Evolutionary conservation across 1,140 invertebrate genomes (phyloP).

Genomic region (Bombus confusus): DNA sequence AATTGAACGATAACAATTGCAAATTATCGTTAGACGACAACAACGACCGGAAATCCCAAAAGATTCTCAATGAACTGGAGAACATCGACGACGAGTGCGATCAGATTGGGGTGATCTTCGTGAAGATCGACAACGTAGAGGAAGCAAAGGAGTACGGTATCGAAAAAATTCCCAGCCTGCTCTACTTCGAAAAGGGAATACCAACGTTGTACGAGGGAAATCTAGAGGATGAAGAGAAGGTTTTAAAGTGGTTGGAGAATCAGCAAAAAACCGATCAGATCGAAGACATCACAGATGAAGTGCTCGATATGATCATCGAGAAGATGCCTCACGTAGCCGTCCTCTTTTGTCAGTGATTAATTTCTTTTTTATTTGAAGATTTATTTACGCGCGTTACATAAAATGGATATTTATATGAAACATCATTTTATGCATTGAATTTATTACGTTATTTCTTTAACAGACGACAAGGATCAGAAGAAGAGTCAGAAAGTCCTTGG

Average conservation of each 20-base stretch:
- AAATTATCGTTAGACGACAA: slow-evolving; percentile 89
- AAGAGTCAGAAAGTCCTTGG: slow-evolving; percentile 93
- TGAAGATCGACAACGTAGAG: slow-evolving; percentile 95
- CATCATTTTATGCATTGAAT: neutral
- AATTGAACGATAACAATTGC: neutral
- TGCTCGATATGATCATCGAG: slow-evolving; percentile 95
- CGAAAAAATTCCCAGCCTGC: slow-evolving; percentile 91
- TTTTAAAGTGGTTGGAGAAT: slow-evolving; percentile 93
- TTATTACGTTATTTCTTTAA: neutral
- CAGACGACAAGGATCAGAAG: slow-evolving; percentile 95
- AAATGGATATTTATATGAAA: neutral
- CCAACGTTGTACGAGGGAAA: slow-evolving; percentile 94
- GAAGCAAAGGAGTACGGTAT: slow-evolving; percentile 96
- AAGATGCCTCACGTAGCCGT: slow-evolving; percentile 95
- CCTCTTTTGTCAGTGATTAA: slow-evolving; percentile 90
- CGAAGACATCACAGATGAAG: slow-evolving; percentile 96
- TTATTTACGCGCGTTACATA: neutral
- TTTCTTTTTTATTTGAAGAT: neutral
- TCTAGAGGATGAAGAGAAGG: slow-evolving; percentile 95
- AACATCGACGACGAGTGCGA: slow-evolving; percentile 98
- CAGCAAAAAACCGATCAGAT: slow-evolving; percentile 95
- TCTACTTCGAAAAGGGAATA: slow-evolving; percentile 96
- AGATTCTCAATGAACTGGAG: slow-evolving; percentile 94
- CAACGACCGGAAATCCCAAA: slow-evolving; percentile 93
- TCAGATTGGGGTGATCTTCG: slow-evolving; percentile 92